Base-by-base conservation (phyloP, 1,140 invertebrate species). In the Stegodyphus dumicola region DNA sequence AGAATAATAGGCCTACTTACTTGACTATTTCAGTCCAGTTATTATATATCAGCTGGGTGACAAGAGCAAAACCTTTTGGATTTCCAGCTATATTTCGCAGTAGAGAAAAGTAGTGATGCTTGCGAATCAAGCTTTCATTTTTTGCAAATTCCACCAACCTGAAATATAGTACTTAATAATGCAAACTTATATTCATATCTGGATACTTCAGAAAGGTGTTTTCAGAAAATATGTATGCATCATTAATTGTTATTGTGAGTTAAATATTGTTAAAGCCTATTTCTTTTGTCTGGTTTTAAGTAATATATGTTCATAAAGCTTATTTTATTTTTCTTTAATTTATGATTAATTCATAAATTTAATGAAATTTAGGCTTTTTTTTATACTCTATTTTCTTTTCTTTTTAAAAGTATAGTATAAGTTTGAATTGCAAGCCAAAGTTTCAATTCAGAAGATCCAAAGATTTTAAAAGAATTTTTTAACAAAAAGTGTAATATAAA, bases 21-120 rank as follows among this genome's bases (percentile, higher is more conserved):
- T 49, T 70, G 13, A 77, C 74, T 3, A 84, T 10, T 5, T 84
- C 5, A 6, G 49, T 70, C 71, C 71, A 84, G 18, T 84, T 84
- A 13, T 70, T 67, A 33, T 49, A 75, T 6, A 84, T 84, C 7
- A 75, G 17, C 4, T 54, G 48, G 6, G 74, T 65, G 0, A 84
- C 73, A 11, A 83, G 17, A 48, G 64, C 6, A 5, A 67, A 65
- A 6, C 81, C 81, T 76, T 70, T 84, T 6, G 49, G 11, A 60
- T 84, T 84, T 7, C 11, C 0, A 0, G 81, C 60, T 10, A 84
- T 54, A 1, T 18, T 56, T 6, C 18, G 15, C 60, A 84, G 6
- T 6, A 84, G 15, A 1, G 5, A 10, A 0, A 85, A 51, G 7
- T 77, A 69, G 1, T 76, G 49, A 33, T 76, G 64, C n/a, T 85